phyloP scores from a whole-genome alignment of 2,113 vertebrate genomes.

The Vireo altiloquus region DNA sequence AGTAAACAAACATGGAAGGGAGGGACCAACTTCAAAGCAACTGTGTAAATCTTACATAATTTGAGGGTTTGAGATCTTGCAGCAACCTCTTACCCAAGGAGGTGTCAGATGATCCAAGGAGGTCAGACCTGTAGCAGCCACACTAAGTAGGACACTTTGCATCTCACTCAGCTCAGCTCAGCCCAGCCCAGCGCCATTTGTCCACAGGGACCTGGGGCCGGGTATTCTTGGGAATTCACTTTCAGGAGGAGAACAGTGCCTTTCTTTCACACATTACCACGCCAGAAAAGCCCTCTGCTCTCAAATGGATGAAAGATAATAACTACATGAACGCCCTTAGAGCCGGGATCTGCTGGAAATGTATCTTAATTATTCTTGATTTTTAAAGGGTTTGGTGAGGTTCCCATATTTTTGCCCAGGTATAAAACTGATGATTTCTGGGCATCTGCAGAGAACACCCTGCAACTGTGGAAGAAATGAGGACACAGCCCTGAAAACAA shows the following conservation, averaged over 20 bases:
- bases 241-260: background rate
- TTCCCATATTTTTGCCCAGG: background rate
- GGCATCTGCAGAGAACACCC: background rate
- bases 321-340: rapidly evolving
- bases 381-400: background rate
- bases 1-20: constrained; percentile 30
- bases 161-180: background rate
- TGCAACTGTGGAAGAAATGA: background rate
- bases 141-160: background rate
- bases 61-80: constrained; percentile 48
- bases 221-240: background rate
- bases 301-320: background rate
- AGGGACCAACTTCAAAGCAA: constrained; percentile 36
- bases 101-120: constrained; percentile 43
- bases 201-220: background rate
- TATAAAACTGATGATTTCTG: rapidly evolving
- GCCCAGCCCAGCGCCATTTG: background rate
- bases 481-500: background rate
- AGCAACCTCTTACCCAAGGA: constrained; percentile 39
- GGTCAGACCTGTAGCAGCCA: constrained; percentile 38
- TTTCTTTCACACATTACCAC: background rate
- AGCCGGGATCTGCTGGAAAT: background rate
- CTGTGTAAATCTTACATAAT: constrained; percentile 34
- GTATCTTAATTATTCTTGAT: background rate
- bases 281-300: background rate